Conservation (phyloP, 1,140 invertebrate species). For the Sycophila sp. region DNA sequence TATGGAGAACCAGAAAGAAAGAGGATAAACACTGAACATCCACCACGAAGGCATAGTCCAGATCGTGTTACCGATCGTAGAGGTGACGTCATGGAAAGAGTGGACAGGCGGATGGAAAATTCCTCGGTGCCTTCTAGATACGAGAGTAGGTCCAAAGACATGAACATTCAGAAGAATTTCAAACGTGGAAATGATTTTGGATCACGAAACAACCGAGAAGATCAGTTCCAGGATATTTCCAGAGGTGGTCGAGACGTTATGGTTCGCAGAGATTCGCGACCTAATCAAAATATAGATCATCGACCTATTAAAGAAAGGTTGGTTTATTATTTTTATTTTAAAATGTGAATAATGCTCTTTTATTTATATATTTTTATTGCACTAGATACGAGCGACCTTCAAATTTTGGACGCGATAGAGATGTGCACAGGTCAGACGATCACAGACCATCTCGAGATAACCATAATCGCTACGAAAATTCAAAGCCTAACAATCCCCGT, state of each 20-base stretch:
- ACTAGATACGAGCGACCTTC: slow-evolving; percentile 58
- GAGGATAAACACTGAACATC: slow-evolving; percentile 46
- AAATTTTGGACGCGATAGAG: slow-evolving; percentile 58
- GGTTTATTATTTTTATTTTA: slow-evolving; percentile 10
- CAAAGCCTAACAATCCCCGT: slow-evolving; percentile 50
- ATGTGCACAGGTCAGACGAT: slow-evolving; percentile 61
- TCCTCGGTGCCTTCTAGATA: slow-evolving; percentile 56
- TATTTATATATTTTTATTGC: not conserved
- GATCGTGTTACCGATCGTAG: slow-evolving; percentile 53
- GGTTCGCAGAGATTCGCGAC: slow-evolving; percentile 46
- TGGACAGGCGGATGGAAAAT: slow-evolving; percentile 58
- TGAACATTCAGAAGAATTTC: slow-evolving; percentile 60
- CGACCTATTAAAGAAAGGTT: slow-evolving; percentile 63
- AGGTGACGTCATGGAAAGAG: slow-evolving; percentile 57
- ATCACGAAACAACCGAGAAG: slow-evolving; percentile 58
- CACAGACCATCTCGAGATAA: slow-evolving; percentile 61
- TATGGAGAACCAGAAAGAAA: slow-evolving; percentile 60
- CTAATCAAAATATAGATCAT: slow-evolving; percentile 52
- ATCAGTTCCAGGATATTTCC: slow-evolving; percentile 58
- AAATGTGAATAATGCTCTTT: not conserved
- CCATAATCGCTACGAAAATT: slow-evolving; percentile 60
- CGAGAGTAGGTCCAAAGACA: slow-evolving; percentile 59
- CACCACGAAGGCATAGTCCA: slow-evolving; percentile 25
- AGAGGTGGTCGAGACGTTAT: slow-evolving; percentile 59
- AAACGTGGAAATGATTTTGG: slow-evolving; percentile 59